Conservation (phyloP, 2,888 invertebrate genomes). For the Lepidocyrtoides sp. region DNA sequence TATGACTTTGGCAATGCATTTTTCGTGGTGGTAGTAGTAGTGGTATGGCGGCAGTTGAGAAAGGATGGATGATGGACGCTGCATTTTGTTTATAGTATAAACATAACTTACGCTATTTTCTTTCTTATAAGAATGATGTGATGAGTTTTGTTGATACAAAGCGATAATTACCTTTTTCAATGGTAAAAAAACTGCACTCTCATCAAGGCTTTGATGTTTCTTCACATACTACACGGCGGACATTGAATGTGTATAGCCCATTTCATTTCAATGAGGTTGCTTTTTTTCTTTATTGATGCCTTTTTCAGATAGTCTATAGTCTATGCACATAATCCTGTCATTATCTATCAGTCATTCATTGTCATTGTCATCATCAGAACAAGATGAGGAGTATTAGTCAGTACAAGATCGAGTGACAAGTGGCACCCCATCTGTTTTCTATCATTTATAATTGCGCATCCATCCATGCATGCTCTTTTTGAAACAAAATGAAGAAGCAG, state of each 20-base stretch:
- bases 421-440: slow-evolving; percentile 70
- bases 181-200: slow-evolving; percentile 71
- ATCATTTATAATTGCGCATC: slow-evolving; percentile 59
- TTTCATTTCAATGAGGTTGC: slow-evolving; percentile 70
- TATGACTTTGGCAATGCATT: slow-evolving; percentile 3
- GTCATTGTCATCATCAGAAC: slow-evolving; percentile 40
- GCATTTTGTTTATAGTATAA: slow-evolving; percentile 34
- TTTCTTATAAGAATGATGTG: slow-evolving; percentile 39
- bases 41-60: too few species aligned
- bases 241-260: slow-evolving; percentile 3
- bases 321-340: slow-evolving; percentile 68
- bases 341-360: slow-evolving; percentile 73
- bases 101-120: background rate
- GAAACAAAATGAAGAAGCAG: background rate
- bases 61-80: background rate
- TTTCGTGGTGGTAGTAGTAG: background rate
- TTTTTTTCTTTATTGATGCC: slow-evolving; percentile 65
- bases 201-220: slow-evolving; percentile 64
- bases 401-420: slow-evolving; percentile 55
- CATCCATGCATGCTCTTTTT: slow-evolving; percentile 39
- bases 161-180: slow-evolving; percentile 78
- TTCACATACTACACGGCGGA: background rate
- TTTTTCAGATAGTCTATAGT: slow-evolving; percentile 52
- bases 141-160: slow-evolving; percentile 59
- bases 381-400: background rate